Evolutionary conservation across 2,888 invertebrate genomes (phyloP), one percentile per base, ranked within the genome.

Genomic region (Abrostola triplasia): DNA sequence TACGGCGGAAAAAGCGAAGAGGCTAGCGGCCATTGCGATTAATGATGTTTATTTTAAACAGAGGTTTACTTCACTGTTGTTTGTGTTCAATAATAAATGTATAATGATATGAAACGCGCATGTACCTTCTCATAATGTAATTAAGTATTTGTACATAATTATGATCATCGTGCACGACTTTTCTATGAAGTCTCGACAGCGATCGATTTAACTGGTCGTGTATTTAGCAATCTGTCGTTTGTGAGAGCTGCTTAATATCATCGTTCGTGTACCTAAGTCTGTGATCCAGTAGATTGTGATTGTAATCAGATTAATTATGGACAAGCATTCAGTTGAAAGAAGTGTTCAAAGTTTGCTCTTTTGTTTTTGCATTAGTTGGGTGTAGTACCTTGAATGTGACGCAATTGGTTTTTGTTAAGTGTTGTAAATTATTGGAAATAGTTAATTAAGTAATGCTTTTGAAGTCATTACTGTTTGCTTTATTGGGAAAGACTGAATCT

Each of bases 1-100:
- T 78, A 73, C 68, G 73, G 84, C 84, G 85, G 85, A 84, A 85
- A 44, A 85, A 84, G 77, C 76, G 79, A 73, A 77, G 75, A 79
- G 71, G 77, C 77, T 75, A 77, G 81, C 74, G 75, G 77, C 67
- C 67, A 73, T 73, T 73, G 73, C 70, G 66, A 74, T 58, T 67
- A 68, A 68, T 55, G 0, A 69, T 65, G 64, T 72, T 69, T 65
- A 68, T 76, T 75, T 75, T 71, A 69, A 74, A 73, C 62, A 40
- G 55, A 5, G 42, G 47, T 52, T 73, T 50, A 61, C 54, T 70
- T 66, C 38, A 73, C 57, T 61, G 35, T 58, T 48, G 44, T 59
- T 40, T 64, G 11, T 59, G 12, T 36, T 53, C 35, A 24, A 53
- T 49, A 60, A 36, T 42, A 60, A 36, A 36, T 42, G 53, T 42